These are phyloP conservation scores for Agrochola lychnidis DNA, from an alignment of 2,888 invertebrate species.

Conservation along the genomic window DNA sequence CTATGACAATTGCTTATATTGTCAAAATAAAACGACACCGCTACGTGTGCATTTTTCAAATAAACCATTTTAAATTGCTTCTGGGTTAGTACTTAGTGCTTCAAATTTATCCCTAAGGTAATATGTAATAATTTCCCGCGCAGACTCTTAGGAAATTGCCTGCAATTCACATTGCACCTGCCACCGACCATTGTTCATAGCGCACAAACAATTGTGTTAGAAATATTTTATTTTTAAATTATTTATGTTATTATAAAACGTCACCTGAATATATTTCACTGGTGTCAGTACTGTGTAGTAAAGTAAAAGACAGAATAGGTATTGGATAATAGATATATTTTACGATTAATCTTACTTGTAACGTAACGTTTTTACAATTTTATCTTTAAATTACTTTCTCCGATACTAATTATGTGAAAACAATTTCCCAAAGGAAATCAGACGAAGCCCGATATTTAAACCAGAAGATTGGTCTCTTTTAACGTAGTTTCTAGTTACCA, in stretches of 20 bases:
- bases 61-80: conserved; percentile 56
- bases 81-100: conserved; percentile 52
- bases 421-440: conserved; percentile 41
- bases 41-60: conserved; percentile 37
- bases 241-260: conserved; percentile 22
- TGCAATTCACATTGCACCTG: conserved; percentile 72
- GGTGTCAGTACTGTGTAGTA: background rate
- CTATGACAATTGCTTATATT: background rate
- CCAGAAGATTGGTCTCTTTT: conserved; percentile 1
- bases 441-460: background rate
- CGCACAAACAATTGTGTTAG: conserved; percentile 59
- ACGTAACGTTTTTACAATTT: background rate
- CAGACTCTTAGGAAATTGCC: conserved; percentile 73
- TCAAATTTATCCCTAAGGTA: conserved; percentile 67
- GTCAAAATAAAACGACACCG: background rate
- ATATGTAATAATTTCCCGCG: conserved; percentile 68
- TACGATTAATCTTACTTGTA: background rate
- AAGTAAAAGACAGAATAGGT: background rate
- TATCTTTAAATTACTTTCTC: background rate
- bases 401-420: background rate
- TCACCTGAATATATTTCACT: background rate
- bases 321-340: too few relatives aligned
- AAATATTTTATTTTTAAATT: conserved; percentile 41
- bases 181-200: conserved; percentile 69
- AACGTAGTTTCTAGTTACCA: conserved; percentile 25